Evolutionary conservation across 2,797 vertebrate genomes (phyloP).

Genomic region (Gymnothorax javanicus): DNA sequence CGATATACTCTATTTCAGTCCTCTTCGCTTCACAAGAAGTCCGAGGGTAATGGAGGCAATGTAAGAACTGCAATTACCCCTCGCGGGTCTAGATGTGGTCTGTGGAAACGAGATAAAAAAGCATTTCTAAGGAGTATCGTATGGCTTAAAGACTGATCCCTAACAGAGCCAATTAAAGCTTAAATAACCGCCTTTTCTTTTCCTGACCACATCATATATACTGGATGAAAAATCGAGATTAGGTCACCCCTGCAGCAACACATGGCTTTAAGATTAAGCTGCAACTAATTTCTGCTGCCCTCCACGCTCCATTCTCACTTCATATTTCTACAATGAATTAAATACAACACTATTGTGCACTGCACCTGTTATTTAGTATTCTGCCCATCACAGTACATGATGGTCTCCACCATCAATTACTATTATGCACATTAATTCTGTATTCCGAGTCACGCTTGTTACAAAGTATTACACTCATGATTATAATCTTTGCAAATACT

Average conservation of each 20-base stretch:
- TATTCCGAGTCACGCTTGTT: neutral
- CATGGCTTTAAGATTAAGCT: no score
- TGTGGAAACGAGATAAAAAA: neutral
- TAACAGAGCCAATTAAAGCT: neutral
- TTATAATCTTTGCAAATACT: neutral
- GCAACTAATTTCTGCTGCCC: neutral
- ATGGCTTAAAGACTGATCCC: neutral
- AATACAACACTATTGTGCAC: neutral
- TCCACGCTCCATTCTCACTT: neutral
- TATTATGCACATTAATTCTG: neutral
- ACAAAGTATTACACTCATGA: neutral
- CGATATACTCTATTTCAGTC: neutral
- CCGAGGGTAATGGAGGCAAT: neutral
- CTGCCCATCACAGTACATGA: no score
- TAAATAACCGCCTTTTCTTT: neutral
- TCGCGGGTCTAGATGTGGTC: neutral
- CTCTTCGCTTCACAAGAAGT: neutral
- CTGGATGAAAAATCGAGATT: neutral
- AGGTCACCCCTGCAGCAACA: neutral
- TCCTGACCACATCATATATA: neutral
- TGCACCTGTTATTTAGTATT: neutral
- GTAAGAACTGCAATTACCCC: conserved; percentile 8
- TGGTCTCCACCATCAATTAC: no score
- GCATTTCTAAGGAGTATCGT: neutral
- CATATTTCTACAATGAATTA: neutral